phyloP scores from a whole-genome alignment of 64 coral and sea anemone species.

The Astreopora myriophthalma region DNA sequence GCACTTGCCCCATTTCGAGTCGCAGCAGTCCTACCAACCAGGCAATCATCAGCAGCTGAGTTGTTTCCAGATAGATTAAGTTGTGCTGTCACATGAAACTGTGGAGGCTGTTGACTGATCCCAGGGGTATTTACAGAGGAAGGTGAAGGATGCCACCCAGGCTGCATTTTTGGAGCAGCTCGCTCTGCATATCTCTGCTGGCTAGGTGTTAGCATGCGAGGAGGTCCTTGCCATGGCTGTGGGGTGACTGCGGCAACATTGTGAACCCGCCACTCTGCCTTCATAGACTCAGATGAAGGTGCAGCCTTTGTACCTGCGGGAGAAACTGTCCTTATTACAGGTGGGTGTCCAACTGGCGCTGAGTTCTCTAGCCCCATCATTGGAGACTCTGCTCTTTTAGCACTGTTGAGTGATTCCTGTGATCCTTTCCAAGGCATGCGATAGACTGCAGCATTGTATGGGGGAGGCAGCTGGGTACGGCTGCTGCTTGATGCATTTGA shows the following conservation, averaged over 20 bases:
- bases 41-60: not conserved
- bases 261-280: constrained; percentile 19
- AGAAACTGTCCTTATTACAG: not conserved
- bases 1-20: constrained; percentile 51
- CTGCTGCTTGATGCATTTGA: constrained; percentile 4
- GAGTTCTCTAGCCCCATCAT: not conserved
- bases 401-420: constrained; percentile 73
- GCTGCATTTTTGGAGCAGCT: not conserved
- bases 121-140: not conserved
- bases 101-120: constrained; percentile 54
- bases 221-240: constrained; percentile 10
- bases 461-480: constrained; percentile 61
- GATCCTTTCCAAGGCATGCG: constrained; percentile 87
- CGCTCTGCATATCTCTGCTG: constrained; percentile 21
- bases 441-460: constrained; percentile 76
- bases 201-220: not conserved
- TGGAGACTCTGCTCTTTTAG: constrained; percentile 82
- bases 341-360: too few species aligned
- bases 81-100: constrained; percentile 93
- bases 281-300: constrained; percentile 22
- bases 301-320: not conserved
- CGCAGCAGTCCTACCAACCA: not conserved
- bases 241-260: not conserved
- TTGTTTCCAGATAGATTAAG: constrained; percentile 63
- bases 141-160: not conserved